Evolutionary conservation across 2,888 invertebrate species (phyloP), one percentile per base, ranked within the genome.

Genomic region (Osmoderma eremita): DNA sequence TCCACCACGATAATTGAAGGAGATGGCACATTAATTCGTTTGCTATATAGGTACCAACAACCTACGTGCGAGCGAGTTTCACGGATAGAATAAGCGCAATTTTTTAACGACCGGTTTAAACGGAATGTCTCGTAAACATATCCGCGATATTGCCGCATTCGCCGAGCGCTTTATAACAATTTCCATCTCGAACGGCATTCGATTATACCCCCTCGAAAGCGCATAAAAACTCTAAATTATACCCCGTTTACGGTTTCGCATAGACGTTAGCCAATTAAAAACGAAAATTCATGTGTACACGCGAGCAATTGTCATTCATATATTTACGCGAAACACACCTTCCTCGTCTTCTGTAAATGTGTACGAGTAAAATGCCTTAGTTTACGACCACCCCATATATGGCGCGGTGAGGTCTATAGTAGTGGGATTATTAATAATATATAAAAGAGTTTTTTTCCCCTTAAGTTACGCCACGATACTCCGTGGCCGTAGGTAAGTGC

Each of bases 321-420:
- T 61, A 15, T 30, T 39, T 45, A 48, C 30, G 58, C 30, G 45
- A 61, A 56, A 61, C 58, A 58, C 58, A 61, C 58, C 58, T 61
- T 61, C n/a, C n/a, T n/a, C 30, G 58, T 17, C 45, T 30, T 5
- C 30, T 61, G 36, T n/a, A n/a, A n/a, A n/a, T n/a, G n/a, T 61
- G 45, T 45, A 61, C 45, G 58, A 61, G 45, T 61, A 61, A 61
- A 61, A 61, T 61, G 58, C 17, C 15, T 24, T 24, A 61, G 22
- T 61, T 61, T 61, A 61, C 30, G 48, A 45, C 58, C 58, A 61
- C 58, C 58, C 58, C 58, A 30, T 61, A 61, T 45, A 61, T 61
- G 58, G 58, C 58, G 58, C 58, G 58, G 45, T 45, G 45, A 61
- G 58, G 45, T 61, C 45, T 61, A 61, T 61, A 61, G 58, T 24